Conservation (phyloP, 2,113 vertebrate species). For the Dunckerocampus dactyliophorus region DNA sequence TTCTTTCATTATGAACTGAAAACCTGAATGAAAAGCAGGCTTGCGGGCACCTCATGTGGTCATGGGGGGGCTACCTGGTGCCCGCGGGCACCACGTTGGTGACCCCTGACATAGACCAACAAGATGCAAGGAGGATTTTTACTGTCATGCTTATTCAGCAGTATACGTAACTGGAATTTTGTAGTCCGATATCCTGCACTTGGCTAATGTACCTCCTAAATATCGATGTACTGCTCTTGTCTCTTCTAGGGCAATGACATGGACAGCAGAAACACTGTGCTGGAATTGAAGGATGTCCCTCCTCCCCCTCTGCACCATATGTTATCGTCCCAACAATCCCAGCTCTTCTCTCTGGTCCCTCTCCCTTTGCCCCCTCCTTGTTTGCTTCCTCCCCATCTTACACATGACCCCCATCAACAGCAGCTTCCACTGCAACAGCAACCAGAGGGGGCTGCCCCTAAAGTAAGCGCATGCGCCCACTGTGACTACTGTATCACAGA, state of each 20-base stretch:
- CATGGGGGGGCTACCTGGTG: no score
- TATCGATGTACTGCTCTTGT: background rate
- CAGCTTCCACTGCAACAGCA: constrained; percentile 69
- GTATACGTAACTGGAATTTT: background rate
- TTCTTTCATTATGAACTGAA: no score
- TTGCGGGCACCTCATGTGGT: no score
- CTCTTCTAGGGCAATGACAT: constrained; percentile 81
- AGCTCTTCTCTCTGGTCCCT: constrained; percentile 78
- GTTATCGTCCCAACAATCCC: constrained; percentile 75
- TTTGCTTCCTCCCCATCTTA: constrained; percentile 71
- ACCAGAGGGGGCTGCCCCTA: constrained; percentile 74
- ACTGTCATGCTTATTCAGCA: no score
- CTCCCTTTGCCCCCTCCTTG: constrained; percentile 71
- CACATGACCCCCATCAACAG: constrained; percentile 68
- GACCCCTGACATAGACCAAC: no score
- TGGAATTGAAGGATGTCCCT: constrained; percentile 87
- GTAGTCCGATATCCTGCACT: background rate
- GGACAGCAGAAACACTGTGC: constrained; percentile 82
- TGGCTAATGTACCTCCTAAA: background rate
- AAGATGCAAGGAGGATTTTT: no score
- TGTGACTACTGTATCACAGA: constrained; percentile 70
- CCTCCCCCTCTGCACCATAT: constrained; percentile 78
- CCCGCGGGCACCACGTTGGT: no score
- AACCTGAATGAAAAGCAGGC: no score
- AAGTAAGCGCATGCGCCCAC: constrained; percentile 92